Evolutionary conservation across 2,113 vertebrate genomes (phyloP).

Genomic region (Xyrauchen texanus): DNA sequence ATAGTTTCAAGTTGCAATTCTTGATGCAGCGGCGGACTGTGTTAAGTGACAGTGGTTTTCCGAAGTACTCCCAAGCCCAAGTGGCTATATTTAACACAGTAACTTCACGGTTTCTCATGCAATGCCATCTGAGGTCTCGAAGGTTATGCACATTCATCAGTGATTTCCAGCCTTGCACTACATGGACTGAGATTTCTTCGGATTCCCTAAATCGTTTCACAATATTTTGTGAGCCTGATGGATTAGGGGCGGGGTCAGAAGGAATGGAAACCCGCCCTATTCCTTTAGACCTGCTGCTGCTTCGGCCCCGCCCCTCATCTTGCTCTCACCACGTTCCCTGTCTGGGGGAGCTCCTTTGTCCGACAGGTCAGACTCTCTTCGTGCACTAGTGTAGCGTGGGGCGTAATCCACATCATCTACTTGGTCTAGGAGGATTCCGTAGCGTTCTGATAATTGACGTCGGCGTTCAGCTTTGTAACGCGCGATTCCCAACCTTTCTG

Average conservation of each 20-base stretch:
- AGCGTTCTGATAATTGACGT: slow-evolving; percentile 92
- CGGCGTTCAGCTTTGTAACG: slow-evolving; percentile 96
- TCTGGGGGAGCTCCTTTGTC: slow-evolving; percentile 48
- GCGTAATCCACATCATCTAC: slow-evolving; percentile 82
- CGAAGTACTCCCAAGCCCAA: too few species aligned
- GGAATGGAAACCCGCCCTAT: slow-evolving; percentile 74
- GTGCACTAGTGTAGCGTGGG: slow-evolving; percentile 72
- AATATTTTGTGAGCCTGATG: slow-evolving; percentile 25
- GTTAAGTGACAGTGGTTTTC: too few species aligned
- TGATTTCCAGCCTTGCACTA: too few species aligned
- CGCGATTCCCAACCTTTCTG: slow-evolving; percentile 73
- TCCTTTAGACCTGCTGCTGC: slow-evolving; percentile 63
- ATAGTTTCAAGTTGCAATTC: too few species aligned
- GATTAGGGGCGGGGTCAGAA: slow-evolving; percentile 57
- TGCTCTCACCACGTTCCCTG: slow-evolving; percentile 52
- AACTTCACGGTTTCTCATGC: too few species aligned
- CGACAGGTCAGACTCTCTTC: slow-evolving; percentile 67
- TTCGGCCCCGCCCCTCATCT: slow-evolving; percentile 66
- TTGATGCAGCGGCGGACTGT: too few species aligned
- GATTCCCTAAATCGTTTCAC: too few species aligned
- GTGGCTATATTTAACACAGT: too few species aligned
- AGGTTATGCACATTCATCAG: too few species aligned
- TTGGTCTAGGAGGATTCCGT: slow-evolving; percentile 88
- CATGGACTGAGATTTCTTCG: too few species aligned
- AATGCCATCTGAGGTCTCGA: too few species aligned